Evolutionary conservation across 2,888 invertebrate genomes (phyloP).

Genomic region (Pyralis farinalis): DNA sequence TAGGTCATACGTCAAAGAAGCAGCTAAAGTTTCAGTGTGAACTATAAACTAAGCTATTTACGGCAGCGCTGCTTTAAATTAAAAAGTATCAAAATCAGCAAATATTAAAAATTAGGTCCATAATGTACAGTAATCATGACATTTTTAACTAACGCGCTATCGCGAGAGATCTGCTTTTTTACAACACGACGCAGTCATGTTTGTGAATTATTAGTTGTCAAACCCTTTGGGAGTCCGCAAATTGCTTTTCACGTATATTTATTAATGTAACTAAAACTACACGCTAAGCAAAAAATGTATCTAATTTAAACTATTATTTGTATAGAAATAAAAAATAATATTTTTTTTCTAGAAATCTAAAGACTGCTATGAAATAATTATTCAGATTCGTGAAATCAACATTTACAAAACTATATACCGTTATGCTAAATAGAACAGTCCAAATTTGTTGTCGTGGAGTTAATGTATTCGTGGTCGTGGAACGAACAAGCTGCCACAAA

Average conservation of each 20-base stretch:
- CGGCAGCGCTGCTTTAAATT: conserved; percentile 43
- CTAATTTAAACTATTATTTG: conserved; percentile 2
- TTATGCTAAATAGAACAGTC: neutral
- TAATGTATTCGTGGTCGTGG: neutral
- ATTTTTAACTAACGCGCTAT: conserved; percentile 24
- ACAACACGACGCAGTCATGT: conserved; percentile 1
- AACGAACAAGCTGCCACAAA: neutral
- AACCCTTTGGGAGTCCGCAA: neutral
- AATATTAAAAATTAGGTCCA: conserved; percentile 27
- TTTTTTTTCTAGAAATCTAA: neutral
- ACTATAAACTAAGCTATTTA: conserved; percentile 54
- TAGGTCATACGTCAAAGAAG: conserved; percentile 36
- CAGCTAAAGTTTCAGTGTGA: conserved; percentile 26
- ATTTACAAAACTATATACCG: neutral
- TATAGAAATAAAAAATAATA: neutral
- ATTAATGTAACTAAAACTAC: conserved; percentile 4
- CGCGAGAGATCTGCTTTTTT: conserved; percentile 27
- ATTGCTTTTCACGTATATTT: neutral
- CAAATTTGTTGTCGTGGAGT: neutral
- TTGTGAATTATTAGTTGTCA: neutral
- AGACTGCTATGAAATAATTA: neutral
- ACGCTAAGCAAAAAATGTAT: conserved; percentile 3
- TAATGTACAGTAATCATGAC: conserved; percentile 31
- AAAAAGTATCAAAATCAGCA: conserved; percentile 35
- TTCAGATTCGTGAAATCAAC: neutral